Conservation (phyloP, 2,797 vertebrate species). For the Pipistrellus nathusii region DNA sequence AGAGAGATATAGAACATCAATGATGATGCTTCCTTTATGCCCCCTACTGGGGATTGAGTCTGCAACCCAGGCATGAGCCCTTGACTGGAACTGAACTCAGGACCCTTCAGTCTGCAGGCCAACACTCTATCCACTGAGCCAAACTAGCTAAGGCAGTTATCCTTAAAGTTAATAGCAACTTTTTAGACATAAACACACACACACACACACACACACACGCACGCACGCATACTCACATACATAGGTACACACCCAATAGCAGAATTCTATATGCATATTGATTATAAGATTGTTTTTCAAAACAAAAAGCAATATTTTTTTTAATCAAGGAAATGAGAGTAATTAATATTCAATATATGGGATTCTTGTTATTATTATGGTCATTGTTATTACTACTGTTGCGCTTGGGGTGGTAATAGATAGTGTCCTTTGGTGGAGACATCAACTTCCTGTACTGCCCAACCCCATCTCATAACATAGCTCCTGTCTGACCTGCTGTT, state of each 20-base stretch:
- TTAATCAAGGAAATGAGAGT: background rate
- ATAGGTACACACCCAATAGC: background rate
- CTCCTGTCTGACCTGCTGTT: background rate
- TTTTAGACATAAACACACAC: background rate
- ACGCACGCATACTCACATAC: background rate
- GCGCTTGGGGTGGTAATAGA: background rate
- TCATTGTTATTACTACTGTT: background rate
- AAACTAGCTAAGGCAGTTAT: too few species aligned
- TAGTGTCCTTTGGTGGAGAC: background rate
- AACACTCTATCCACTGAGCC: too few species aligned
- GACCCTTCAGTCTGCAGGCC: too few species aligned
- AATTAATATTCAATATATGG: background rate
- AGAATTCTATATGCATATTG: background rate
- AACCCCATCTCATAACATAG: background rate
- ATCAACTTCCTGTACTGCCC: background rate
- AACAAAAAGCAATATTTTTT: background rate
- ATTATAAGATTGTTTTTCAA: background rate
- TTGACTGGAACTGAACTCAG: too few species aligned
- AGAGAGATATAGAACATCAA: too few species aligned
- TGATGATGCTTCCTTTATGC: too few species aligned
- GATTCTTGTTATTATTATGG: background rate
- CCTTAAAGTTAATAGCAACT: background rate
- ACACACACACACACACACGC: background rate
- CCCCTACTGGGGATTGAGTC: too few species aligned
- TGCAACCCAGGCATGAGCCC: too few species aligned